Evolutionary conservation across 2,113 vertebrate species (phyloP).

Genomic region (Morone saxatilis): DNA sequence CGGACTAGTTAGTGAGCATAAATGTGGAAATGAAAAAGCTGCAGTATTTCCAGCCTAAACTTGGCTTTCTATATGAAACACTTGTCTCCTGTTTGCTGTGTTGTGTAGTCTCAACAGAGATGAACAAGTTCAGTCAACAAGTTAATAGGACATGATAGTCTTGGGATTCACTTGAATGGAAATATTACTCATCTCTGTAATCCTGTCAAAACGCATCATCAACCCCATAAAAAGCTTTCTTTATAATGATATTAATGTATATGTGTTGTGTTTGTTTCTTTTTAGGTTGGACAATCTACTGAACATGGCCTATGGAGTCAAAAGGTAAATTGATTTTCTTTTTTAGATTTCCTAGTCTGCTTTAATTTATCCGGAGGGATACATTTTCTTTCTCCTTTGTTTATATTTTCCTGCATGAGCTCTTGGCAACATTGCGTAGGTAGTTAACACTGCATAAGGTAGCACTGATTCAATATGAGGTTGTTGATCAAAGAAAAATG

Average conservation of each 20-base stretch:
- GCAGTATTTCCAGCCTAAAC: background rate
- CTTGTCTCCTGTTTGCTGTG: background rate
- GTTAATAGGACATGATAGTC: conserved; percentile 6
- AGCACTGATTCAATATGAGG: conserved; percentile 25
- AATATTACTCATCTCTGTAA: conserved; percentile 61
- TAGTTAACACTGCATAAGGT: conserved; percentile 41
- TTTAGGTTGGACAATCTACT: conserved; percentile 99
- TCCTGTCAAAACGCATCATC: conserved; percentile 49
- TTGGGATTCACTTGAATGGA: conserved; percentile 4
- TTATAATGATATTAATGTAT: background rate
- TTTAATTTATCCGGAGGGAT: conserved; percentile 40
- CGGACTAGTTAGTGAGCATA: background rate
- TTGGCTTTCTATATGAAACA: background rate
- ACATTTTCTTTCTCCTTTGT: background rate
- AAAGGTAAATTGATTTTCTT: conserved; percentile 89
- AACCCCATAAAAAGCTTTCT: conserved; percentile 3
- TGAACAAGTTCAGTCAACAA: conserved; percentile 7
- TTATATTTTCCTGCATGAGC: conserved; percentile 13
- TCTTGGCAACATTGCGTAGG: conserved; percentile 39
- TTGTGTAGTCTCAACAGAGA: conserved; percentile 28
- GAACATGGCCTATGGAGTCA: conserved; percentile 99
- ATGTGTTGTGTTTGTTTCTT: conserved; percentile 71
- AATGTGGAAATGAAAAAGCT: conserved; percentile 23
- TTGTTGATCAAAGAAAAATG: conserved; percentile 30
- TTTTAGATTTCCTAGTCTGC: background rate